Conservation (phyloP, 1,140 invertebrate species). For the Colletes gigas region DNA sequence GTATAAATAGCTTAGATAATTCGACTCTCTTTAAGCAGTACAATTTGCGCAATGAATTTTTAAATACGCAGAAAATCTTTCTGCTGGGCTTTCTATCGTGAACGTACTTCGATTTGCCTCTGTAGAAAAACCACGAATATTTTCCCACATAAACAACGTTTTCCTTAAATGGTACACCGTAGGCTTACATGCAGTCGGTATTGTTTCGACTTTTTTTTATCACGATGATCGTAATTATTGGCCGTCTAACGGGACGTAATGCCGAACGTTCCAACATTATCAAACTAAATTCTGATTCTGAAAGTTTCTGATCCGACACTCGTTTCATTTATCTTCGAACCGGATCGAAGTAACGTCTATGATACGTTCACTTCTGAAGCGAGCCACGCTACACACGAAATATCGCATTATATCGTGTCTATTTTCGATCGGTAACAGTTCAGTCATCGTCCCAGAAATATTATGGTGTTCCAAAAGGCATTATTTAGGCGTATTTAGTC, state of each 20-base stretch:
- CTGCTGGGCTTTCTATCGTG: too few relatives aligned
- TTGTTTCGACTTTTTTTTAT: conserved; percentile 9
- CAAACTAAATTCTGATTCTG: conserved; percentile 18
- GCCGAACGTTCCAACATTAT: not conserved
- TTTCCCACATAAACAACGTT: too few relatives aligned
- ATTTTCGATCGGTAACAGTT: not conserved
- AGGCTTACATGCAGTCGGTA: not conserved
- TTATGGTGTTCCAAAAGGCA: too few relatives aligned
- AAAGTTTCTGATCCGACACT: not conserved
- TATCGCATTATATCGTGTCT: too few relatives aligned
- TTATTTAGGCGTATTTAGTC: too few relatives aligned
- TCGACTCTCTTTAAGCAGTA: too few relatives aligned
- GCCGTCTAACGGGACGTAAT: not conserved
- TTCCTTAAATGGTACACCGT: too few relatives aligned
- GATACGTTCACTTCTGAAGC: conserved; percentile 12
- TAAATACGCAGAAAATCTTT: too few relatives aligned
- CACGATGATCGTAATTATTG: not conserved
- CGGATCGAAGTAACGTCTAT: conserved; percentile 23
- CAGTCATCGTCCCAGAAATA: not conserved
- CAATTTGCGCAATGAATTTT: too few relatives aligned
- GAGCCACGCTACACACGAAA: not conserved
- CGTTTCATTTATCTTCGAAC: conserved; percentile 14
- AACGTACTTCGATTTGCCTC: too few relatives aligned
- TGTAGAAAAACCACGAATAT: too few relatives aligned
- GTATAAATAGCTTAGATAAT: too few relatives aligned